These are phyloP conservation scores for Oryzias curvinotus DNA, from an alignment of 2,113 vertebrate genomes.

Conservation along the genomic window DNA sequence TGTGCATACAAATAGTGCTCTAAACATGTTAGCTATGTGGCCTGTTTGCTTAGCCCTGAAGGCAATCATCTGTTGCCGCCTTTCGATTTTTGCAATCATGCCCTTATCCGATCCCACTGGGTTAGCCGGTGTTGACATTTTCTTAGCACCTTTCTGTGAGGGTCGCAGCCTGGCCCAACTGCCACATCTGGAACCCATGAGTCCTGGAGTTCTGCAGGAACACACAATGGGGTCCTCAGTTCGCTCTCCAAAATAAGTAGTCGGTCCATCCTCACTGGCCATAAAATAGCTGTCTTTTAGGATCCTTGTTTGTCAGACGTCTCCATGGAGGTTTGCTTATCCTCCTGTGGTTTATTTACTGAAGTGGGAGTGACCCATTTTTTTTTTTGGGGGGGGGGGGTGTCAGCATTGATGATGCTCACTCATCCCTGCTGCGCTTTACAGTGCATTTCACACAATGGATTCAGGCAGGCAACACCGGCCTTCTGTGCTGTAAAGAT, in stretches of 20 bases:
- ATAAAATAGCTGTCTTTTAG: conserved; percentile 21
- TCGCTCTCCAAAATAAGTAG: conserved; percentile 66
- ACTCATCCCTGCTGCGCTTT: neutral
- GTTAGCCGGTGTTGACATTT: conserved; percentile 61
- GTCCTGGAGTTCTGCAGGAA: conserved; percentile 47
- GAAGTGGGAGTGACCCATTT: neutral
- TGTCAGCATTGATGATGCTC: too few relatives aligned
- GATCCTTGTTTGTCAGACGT: conserved; percentile 2
- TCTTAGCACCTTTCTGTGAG: conserved; percentile 66
- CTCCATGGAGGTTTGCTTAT: conserved; percentile 8
- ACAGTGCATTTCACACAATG: neutral
- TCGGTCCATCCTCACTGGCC: conserved; percentile 39
- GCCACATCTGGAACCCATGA: conserved; percentile 74
- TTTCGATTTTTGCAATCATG: conserved; percentile 15
- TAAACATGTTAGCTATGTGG: conserved; percentile 9
- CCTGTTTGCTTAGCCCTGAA: conserved; percentile 58
- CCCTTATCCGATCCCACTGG: conserved; percentile 63
- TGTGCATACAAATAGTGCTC: too few relatives aligned
- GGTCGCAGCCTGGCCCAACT: conserved; percentile 55
- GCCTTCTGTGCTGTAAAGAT: too few relatives aligned
- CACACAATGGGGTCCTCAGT: conserved; percentile 63
- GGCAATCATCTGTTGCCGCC: conserved; percentile 32
- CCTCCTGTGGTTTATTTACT: conserved; percentile 1
- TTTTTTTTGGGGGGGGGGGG: too few relatives aligned
- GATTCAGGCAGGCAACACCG: too few relatives aligned